Percentiles rank a stretch among this genome's conserved stretches.
These are phyloP conservation scores for Scrobipalpa atriplicella DNA, from an alignment of 2,888 invertebrate genomes.

Conservation along the genomic window DNA sequence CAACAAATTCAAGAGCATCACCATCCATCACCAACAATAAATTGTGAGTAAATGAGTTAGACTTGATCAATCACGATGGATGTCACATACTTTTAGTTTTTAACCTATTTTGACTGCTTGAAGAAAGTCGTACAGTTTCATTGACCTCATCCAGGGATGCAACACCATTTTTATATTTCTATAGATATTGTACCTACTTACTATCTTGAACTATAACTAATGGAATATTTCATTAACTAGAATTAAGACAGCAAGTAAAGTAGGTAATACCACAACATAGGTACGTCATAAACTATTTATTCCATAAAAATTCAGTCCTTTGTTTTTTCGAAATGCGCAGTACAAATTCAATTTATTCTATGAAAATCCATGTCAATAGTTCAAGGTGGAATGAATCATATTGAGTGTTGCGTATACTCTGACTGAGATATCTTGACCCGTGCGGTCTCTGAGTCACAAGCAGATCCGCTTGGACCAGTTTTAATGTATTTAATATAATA, in stretches of 20 bases:
- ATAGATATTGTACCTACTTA: too few relatives aligned
- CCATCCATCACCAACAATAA: background rate
- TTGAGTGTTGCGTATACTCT: conserved; percentile 33
- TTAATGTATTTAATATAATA: conserved; percentile 42
- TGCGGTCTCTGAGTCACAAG: conserved; percentile 52
- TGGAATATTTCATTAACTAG: too few relatives aligned
- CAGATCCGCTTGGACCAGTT: conserved; percentile 58
- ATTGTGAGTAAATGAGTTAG: background rate
- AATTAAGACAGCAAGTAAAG: too few relatives aligned
- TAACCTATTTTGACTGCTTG: too few relatives aligned
- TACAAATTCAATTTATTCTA: background rate
- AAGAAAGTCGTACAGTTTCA: too few relatives aligned
- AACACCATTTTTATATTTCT: too few relatives aligned
- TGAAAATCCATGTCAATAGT: conserved; percentile 51
- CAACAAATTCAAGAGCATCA: background rate
- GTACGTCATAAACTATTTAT: background rate
- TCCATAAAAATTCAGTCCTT: background rate
- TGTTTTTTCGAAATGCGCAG: background rate
- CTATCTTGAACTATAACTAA: too few relatives aligned
- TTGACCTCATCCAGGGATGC: too few relatives aligned
- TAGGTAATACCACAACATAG: too few relatives aligned
- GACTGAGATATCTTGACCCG: conserved; percentile 38
- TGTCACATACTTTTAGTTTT: too few relatives aligned
- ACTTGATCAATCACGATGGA: too few relatives aligned
- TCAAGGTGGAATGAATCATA: conserved; percentile 49